Conservation (phyloP, 1,140 invertebrate genomes). For the Steinernema feltiae region DNA sequence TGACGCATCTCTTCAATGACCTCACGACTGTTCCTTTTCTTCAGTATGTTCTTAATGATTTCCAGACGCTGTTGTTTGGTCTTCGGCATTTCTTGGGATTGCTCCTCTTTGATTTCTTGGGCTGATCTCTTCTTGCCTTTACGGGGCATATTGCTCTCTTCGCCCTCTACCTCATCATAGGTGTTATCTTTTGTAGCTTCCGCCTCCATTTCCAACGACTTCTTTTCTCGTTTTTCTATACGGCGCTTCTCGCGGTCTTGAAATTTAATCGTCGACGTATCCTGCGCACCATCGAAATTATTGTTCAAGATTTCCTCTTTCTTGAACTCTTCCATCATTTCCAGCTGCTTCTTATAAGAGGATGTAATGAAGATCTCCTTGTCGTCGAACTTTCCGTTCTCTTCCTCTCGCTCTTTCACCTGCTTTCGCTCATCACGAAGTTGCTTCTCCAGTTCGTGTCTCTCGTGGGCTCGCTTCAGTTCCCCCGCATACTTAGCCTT, state of each 20-base stretch:
- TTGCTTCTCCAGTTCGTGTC: conserved; percentile 32
- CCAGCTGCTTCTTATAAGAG: conserved; percentile 43
- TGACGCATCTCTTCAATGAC: conserved; percentile 25
- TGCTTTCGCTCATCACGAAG: conserved; percentile 44
- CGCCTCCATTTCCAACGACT: neutral
- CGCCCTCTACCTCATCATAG: conserved; percentile 26
- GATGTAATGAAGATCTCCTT: conserved; percentile 49
- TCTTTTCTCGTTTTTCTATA: conserved; percentile 11
- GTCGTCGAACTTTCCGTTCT: conserved; percentile 42
- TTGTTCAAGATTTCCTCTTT: conserved; percentile 33
- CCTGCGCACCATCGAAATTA: conserved; percentile 29
- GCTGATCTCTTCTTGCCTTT: conserved; percentile 16
- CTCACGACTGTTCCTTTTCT: conserved; percentile 27
- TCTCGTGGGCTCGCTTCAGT: conserved; percentile 36
- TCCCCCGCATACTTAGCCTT: conserved; percentile 40
- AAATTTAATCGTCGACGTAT: conserved; percentile 36
- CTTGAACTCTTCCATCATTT: conserved; percentile 32
- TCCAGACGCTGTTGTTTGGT: conserved; percentile 20
- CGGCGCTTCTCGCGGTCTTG: conserved; percentile 24
- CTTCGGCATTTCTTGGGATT: conserved; percentile 21
- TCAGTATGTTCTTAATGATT: conserved; percentile 28
- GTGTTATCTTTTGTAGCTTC: conserved; percentile 17
- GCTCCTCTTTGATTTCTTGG: conserved; percentile 20
- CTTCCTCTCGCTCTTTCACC: conserved; percentile 42
- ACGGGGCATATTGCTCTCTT: conserved; percentile 16